phyloP scores from a whole-genome alignment of 2,888 invertebrate species.

The Lordiphosa fenestrarum region DNA sequence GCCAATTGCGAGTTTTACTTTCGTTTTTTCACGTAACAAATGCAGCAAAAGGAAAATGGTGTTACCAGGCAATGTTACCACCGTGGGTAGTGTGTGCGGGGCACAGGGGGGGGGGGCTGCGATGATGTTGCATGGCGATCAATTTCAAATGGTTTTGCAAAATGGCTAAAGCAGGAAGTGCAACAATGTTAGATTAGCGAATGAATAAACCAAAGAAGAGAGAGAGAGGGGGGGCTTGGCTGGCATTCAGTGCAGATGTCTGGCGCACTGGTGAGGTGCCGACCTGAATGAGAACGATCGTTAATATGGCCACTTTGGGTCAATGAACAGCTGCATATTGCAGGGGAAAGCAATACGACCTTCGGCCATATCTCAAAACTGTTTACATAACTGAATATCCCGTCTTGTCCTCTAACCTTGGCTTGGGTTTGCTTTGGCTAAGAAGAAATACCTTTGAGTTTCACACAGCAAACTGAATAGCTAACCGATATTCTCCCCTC shows the following conservation, averaged over 20 bases:
- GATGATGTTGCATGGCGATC: conserved; percentile 43
- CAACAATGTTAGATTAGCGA: conserved; percentile 10
- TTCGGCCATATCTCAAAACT: too few species aligned
- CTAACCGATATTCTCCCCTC: too few species aligned
- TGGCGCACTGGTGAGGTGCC: too few species aligned
- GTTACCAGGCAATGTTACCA: conserved; percentile 70
- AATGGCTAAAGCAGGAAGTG: conserved; percentile 32
- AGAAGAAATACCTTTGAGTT: too few species aligned
- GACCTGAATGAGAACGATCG: too few species aligned
- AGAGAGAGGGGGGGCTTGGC: conserved; percentile 1
- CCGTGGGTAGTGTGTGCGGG: conserved; percentile 11
- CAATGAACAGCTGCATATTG: too few species aligned
- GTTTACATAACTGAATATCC: too few species aligned
- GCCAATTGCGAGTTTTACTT: conserved; percentile 64
- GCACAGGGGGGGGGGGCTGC: conserved; percentile 3
- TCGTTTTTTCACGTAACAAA: conserved; percentile 70
- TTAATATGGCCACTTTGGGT: too few species aligned
- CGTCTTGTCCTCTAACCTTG: too few species aligned
- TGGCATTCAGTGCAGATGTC: conserved; percentile 3
- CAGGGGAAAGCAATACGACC: too few species aligned
- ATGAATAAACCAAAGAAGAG: background rate
- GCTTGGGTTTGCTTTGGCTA: too few species aligned
- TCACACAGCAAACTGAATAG: too few species aligned
- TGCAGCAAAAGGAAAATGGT: conserved; percentile 70
- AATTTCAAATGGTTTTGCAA: conserved; percentile 29